Evolutionary conservation across 1,140 invertebrate species (phyloP), one percentile per base, ranked within the genome.

Genomic region (Zaprionus africanus): DNA sequence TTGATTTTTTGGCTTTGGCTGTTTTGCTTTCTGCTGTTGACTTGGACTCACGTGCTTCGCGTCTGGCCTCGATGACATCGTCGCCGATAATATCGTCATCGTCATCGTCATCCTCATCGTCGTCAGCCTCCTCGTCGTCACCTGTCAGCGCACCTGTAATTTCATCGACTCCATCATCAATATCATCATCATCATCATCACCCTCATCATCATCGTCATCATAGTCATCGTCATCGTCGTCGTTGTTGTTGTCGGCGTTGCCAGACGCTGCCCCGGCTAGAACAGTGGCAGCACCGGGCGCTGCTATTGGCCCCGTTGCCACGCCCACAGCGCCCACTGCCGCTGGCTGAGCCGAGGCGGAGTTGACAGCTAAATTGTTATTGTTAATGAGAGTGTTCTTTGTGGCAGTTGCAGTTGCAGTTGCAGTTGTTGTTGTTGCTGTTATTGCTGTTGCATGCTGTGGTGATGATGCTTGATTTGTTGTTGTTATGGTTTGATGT

Each of bases 1-100:
- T 92, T 82, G 91, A 91, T 95, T 94, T 94, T 94, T 93, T 94
- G 91, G 92, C 85, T 90, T 88, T 93, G 77, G 76, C 68, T 87
- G 72, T 71, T 84, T 90, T 90, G 73, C 74, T 85, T 83, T 81
- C 85, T 90, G 93, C 93, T 93, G 94, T 92, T 93, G 95, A 95
- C 95, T 96, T 96, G 90, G 96, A 97, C 96, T 97, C 96, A 96
- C 96, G 96, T 96, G 96, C 94, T 92, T 92, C 82, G 85, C 94
- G 93, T 93, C 95, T 94, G 74, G 95, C 95, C 91, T 94, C 95
- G 83, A 95, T 95, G 90, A 96, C 95, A 87, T 96, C 95, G 63
- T 94, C 94, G 76, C 95, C 94, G 75, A 94, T 94, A 62, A 95
- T 93, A 82, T 94, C 94, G 68, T 95, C 95, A 59, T 95, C 94